These are phyloP conservation scores for Clitarchus hookeri DNA, from an alignment of 2,888 invertebrate species.

Conservation along the genomic window DNA sequence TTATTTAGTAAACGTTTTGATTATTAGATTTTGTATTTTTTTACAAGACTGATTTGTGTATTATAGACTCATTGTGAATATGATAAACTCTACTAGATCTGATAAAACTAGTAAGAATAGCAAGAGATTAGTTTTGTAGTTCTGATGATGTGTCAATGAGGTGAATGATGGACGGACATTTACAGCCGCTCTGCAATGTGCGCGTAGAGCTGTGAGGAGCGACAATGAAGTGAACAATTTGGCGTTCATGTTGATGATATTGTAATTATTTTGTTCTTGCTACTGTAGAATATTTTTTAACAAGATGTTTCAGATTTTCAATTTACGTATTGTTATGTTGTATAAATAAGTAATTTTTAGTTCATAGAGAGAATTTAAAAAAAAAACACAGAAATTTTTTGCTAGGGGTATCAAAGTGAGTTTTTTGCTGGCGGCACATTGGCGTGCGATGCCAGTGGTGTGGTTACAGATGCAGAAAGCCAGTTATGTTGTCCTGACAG, in stretches of 20 bases:
- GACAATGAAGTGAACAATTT: not conserved
- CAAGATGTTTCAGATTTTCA: slow-evolving; percentile 20
- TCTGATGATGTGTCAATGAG: not conserved
- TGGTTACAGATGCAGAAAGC: not conserved
- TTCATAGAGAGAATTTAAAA: slow-evolving; percentile 1
- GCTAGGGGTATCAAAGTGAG: not conserved
- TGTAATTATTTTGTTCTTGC: slow-evolving; percentile 26
- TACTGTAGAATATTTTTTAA: slow-evolving; percentile 24
- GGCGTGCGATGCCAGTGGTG: not conserved
- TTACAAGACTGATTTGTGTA: slow-evolving; percentile 34
- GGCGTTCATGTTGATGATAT: not conserved
- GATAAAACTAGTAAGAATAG: slow-evolving; percentile 1
- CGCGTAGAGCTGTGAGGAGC: not conserved
- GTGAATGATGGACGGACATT: not conserved
- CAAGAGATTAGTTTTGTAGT: not conserved
- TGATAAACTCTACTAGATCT: not conserved
- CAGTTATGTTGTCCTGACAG: not conserved
- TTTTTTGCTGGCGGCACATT: not conserved
- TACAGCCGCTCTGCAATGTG: not conserved
- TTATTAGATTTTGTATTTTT: slow-evolving; percentile 31
- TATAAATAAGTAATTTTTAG: slow-evolving; percentile 15
- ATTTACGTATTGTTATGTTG: slow-evolving; percentile 24
- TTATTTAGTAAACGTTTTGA: slow-evolving; percentile 17
- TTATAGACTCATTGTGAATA: slow-evolving; percentile 17
- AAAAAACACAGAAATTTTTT: not conserved